phyloP scores from a whole-genome alignment of 1,140 invertebrate genomes.

The Magallana ariakensis region DNA sequence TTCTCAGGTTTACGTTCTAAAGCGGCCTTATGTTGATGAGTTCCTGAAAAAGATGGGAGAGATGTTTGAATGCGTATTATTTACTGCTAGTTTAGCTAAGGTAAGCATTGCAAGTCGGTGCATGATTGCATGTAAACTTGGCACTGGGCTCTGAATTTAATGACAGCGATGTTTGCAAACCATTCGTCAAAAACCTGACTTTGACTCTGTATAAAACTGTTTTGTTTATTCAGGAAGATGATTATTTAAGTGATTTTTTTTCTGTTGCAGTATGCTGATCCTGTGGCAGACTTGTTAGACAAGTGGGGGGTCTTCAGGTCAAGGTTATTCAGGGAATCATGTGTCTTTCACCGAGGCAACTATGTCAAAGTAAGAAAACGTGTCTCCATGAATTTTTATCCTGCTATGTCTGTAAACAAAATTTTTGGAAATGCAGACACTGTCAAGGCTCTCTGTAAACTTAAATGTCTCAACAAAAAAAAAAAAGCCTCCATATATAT shows the following conservation, averaged over 20 bases:
- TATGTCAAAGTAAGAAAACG: constrained; percentile 90
- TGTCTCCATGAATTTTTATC: not conserved
- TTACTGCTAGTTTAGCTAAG: constrained; percentile 99
- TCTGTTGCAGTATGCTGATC: constrained; percentile 94
- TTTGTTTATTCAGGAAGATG: not conserved
- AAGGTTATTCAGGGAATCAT: constrained; percentile 98
- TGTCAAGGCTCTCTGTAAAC: too few species aligned
- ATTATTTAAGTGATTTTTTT: constrained; percentile 41
- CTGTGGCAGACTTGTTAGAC: constrained; percentile 98
- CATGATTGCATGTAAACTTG: not conserved
- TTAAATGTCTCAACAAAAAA: too few species aligned
- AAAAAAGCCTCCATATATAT: too few species aligned
- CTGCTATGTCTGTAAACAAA: too few species aligned
- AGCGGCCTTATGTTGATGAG: constrained; percentile 99
- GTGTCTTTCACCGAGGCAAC: constrained; percentile 99
- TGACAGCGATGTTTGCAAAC: not conserved
- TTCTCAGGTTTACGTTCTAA: constrained; percentile 94
- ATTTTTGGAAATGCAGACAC: too few species aligned
- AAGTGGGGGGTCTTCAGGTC: constrained; percentile 98
- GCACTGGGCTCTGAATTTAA: not conserved
- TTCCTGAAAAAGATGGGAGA: constrained; percentile 99
- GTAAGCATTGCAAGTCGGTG: constrained; percentile 78
- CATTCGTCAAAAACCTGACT: not conserved
- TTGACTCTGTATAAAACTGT: not conserved
- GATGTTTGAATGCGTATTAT: constrained; percentile 99